A percentile compares a stretch with the other conserved stretches of the same genome.
Conservation (phyloP, 2,888 invertebrate genomes). For the Zygogramma bicolorata region DNA sequence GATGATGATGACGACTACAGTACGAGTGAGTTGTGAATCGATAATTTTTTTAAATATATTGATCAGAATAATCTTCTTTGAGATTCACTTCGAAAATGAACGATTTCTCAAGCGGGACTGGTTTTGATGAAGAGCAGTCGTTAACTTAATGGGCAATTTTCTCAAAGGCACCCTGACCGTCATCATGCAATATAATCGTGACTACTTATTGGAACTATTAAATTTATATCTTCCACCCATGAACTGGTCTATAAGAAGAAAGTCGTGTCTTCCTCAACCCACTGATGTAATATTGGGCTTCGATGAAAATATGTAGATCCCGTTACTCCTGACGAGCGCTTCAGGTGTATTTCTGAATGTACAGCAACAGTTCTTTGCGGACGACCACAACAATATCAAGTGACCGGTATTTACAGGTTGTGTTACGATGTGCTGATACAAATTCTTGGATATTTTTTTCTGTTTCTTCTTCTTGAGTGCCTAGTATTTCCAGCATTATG, state of each 20-base stretch:
- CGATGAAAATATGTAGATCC: slow-evolving; percentile 57
- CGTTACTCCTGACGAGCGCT: slow-evolving; percentile 56
- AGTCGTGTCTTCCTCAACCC: slow-evolving; percentile 37
- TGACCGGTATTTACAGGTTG: slow-evolving; percentile 14
- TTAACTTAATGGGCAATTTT: too few relatives aligned
- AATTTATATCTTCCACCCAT: neutral
- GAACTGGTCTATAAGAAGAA: slow-evolving; percentile 1
- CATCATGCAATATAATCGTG: too few relatives aligned
- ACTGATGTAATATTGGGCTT: slow-evolving; percentile 37
- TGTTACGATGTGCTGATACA: slow-evolving; percentile 3
- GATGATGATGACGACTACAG: too few relatives aligned
- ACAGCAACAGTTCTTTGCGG: slow-evolving; percentile 55
- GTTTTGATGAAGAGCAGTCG: too few relatives aligned
- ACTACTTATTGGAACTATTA: neutral
- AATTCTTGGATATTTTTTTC: neutral
- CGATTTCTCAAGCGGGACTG: too few relatives aligned
- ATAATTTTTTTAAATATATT: too few relatives aligned
- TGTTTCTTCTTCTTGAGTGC: neutral
- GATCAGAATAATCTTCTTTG: too few relatives aligned
- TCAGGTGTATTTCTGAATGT: slow-evolving; percentile 38
- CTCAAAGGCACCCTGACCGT: too few relatives aligned
- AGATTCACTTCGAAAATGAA: too few relatives aligned
- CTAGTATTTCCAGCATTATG: slow-evolving; percentile 12
- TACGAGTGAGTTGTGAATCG: too few relatives aligned
- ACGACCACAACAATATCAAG: slow-evolving; percentile 34